These are phyloP conservation scores for Saxicola maurus DNA, from an alignment of 2,797 vertebrate genomes.

Conservation along the genomic window DNA sequence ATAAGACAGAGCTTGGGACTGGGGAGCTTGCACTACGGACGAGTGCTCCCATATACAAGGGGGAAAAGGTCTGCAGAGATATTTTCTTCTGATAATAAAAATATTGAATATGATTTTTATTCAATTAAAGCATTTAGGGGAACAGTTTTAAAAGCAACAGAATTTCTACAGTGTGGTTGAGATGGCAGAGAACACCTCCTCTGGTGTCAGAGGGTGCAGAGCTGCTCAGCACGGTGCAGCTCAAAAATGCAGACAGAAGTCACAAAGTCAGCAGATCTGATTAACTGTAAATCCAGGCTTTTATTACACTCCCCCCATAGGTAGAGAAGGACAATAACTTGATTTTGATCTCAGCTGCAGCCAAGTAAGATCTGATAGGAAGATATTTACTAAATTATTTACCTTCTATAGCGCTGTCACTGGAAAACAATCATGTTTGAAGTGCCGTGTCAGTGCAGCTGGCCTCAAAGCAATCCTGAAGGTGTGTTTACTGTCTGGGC, in stretches of 20 bases:
- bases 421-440: not conserved
- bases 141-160: not conserved
- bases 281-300: not conserved
- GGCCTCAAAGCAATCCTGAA: not conserved
- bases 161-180: not conserved
- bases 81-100: not conserved
- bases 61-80: not conserved
- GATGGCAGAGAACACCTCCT: not conserved
- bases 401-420: not conserved
- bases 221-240: not conserved
- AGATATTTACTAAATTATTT: conserved; percentile 1
- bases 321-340: not conserved
- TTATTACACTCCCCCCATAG: not conserved
- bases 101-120: not conserved
- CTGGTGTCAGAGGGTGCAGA: not conserved
- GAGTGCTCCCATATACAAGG: not conserved
- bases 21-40: not conserved
- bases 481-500: not conserved
- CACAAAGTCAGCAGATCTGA: not conserved
- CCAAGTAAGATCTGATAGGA: not conserved
- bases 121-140: not conserved
- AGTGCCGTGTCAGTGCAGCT: not conserved
- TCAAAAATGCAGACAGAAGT: not conserved
- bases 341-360: not conserved
- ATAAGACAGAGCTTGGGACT: fast-evolving